Evolutionary conservation across 2,113 vertebrate species (phyloP).

Genomic region (Tursiops truncatus): DNA sequence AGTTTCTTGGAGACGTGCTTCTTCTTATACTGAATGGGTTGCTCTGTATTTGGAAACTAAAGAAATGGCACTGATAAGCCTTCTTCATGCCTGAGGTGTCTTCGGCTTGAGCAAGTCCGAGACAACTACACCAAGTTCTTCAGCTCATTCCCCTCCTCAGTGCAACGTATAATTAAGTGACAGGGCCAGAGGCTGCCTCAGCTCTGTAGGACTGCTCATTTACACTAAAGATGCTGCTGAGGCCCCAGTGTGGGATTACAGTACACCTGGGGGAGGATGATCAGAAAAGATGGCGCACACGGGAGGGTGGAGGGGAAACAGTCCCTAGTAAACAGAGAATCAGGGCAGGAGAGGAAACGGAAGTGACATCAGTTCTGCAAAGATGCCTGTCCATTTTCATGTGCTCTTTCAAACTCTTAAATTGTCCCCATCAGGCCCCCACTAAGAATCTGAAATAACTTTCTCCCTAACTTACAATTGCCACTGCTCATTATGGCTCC

Average conservation of each 20-base stretch:
- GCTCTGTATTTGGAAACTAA: background rate
- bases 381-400: background rate
- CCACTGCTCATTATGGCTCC: constrained; percentile 52
- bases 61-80: background rate
- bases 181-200: background rate
- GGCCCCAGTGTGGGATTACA: background rate
- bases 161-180: no score
- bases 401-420: background rate
- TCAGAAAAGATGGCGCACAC: background rate
- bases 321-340: background rate
- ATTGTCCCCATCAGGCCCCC: background rate
- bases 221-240: background rate
- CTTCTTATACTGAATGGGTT: background rate
- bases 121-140: background rate
- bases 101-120: background rate
- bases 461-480: constrained; percentile 39
- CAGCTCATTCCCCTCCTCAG: background rate
- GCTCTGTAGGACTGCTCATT: background rate
- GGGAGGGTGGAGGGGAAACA: background rate
- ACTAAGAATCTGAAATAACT: background rate
- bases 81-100: background rate
- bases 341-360: background rate
- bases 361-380: background rate
- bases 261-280: background rate
- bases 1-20: background rate